Percentiles rank a stretch among this genome's conserved stretches.
Evolutionary conservation across 2,113 vertebrate species (phyloP).

Genomic region (Empidonax alnorum): DNA sequence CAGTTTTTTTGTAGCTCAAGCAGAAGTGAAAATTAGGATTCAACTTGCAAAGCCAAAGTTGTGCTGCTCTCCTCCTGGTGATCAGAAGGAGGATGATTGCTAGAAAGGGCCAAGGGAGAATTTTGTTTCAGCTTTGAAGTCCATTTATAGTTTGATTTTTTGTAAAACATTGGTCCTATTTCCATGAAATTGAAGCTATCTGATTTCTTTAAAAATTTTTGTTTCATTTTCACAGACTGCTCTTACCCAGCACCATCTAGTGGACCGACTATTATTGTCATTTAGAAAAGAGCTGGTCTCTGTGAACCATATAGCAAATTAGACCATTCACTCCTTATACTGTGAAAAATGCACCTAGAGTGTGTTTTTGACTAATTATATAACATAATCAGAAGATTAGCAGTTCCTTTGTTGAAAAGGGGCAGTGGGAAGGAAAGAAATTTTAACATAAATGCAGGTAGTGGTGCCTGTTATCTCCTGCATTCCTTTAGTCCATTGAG

Average conservation of each 20-base stretch:
- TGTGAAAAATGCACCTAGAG: not conserved
- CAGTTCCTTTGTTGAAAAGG: not conserved
- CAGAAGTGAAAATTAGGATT: not conserved
- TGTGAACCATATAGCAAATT: accelerated
- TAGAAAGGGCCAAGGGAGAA: not conserved
- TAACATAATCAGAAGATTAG: not conserved
- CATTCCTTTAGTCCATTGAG: not conserved
- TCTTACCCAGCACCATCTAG: conserved; percentile 77
- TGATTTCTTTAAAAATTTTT: not conserved
- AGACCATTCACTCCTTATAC: not conserved
- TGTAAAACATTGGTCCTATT: not conserved
- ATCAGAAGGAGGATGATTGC: not conserved
- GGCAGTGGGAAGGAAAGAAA: not conserved
- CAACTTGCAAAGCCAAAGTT: not conserved
- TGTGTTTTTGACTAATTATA: not conserved
- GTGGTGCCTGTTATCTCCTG: not conserved
- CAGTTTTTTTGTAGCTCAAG: not conserved
- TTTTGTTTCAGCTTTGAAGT: not conserved
- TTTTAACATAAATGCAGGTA: accelerated
- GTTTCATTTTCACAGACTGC: not conserved
- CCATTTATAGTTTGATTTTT: not conserved
- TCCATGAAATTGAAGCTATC: not conserved
- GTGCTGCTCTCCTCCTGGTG: not conserved
- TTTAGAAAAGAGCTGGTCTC: not conserved
- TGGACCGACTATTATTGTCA: conserved; percentile 29